Base-by-base conservation (phyloP, 2,113 vertebrate genomes). In the Antechinus flavipes region DNA sequence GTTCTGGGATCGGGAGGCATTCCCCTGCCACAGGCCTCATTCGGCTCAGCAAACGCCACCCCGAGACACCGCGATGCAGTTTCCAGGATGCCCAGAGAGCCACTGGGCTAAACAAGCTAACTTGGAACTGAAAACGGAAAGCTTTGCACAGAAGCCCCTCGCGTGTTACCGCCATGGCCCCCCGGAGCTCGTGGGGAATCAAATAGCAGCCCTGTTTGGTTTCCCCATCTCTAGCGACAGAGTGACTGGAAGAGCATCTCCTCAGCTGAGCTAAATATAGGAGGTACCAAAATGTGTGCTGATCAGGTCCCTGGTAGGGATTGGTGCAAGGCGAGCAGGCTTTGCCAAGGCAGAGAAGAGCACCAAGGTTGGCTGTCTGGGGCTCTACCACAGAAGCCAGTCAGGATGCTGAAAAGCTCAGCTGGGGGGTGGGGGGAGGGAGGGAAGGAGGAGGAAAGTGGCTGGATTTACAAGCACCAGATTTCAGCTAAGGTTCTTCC, bases 201-300 rank as follows among this genome's bases (percentile, higher is more conserved):
- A n/a, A 19, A n/a, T 1, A 14, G 14, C 35, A 24, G 54, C 90
- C 4, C 56, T 22, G 54, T 54, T 52, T 53, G 4, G 90, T 26
- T 76, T 90, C 94, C n/a, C 68, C 19, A 84, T 84, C n/a, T 22
- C 68, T 84, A 84, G 68, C 68, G 19, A 42, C 19, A 16, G n/a
- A 84, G 24, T n/a, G 35, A 30, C 56, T 27, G 14, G 56, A 3
- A 49, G 9, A 89, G 47, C 23, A 24, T 9, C n/a, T 93, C 49
- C 92, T 42, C 93, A 52, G 95, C n/a, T 90, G 91, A 53, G 92
- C 93, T 98, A 98, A 97, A 96, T 94, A 94, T 93, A 94, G 96
- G 68, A 95, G 92, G 94, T 53, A 93, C 53, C 46, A 95, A 95
- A 97, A 92, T 92, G 95, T 93, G 61, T 22, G 93, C 68, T 95